Evolutionary conservation across 2,113 vertebrate species (phyloP), one percentile per base, ranked within the genome.

Genomic region (Emydocephalus ijimae): DNA sequence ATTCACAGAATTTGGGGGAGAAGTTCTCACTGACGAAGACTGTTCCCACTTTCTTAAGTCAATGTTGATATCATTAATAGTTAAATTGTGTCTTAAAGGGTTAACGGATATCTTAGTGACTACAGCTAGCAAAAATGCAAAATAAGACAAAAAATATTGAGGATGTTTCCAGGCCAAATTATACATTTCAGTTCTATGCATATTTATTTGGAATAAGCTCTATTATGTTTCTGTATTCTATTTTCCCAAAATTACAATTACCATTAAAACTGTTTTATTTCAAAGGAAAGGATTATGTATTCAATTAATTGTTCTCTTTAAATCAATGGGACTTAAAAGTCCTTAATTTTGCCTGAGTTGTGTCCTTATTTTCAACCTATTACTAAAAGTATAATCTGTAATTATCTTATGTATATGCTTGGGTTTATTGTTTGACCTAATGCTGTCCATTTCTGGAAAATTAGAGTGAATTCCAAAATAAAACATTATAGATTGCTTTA

Each of bases 401-500:
- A 50, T 26, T 87, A 50, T 50, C 23, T 24, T 9, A 81, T 43
- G 18, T 21, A 81, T 43, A 81, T 81, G 34, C 34, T 43, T 39
- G 74, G 7, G 6, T 81, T 52, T 87, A 74, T 34, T 86, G 57
- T 2, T 3, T 3, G 45, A 74, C n/a, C 92, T 89, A 52, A 1
- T 94, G 89, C 54, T 95, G 88, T 61, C 88, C 1, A 1, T 34
- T 59, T 89, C 81, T 1, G 0, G 89, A 0, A 6, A 56, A 4
- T 34, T 94, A 15, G 43, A 88, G 87, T 92, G 52, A 91, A 91
- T 94, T 93, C 90, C 92, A 93, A 4, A 0, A 5, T 81, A 74
- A 48, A 93, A 89, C 91, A 87, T 52, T 7, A 57, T 39, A 89
- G 94, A 91, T 96, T 95, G 61, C 59, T 93, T 93, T 91, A 90